Evolutionary conservation across 2,113 vertebrate genomes (phyloP).

Genomic region (Globicephala melas): DNA sequence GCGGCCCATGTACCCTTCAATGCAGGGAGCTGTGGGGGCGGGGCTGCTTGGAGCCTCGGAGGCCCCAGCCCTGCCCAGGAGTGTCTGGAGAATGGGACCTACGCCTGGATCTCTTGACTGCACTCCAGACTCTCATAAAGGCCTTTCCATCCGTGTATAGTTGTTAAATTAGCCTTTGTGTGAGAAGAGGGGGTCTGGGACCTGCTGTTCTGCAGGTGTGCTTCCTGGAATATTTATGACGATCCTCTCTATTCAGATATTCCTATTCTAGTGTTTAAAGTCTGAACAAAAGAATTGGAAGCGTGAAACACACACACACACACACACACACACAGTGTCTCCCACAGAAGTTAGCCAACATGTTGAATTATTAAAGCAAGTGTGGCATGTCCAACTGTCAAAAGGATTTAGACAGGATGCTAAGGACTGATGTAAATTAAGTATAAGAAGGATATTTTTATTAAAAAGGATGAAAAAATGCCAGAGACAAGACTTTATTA

Average conservation of each 20-base stretch:
- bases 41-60: too few species aligned
- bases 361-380: neutral
- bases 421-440: neutral
- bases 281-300: neutral
- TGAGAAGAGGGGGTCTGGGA: neutral
- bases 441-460: neutral
- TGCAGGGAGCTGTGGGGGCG: too few species aligned
- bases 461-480: neutral
- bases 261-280: neutral
- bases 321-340: neutral
- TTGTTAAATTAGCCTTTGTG: neutral
- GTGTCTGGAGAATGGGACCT: too few species aligned
- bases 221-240: neutral
- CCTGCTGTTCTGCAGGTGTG: neutral
- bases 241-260: neutral
- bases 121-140: neutral
- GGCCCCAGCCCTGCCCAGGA: too few species aligned
- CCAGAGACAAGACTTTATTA: neutral
- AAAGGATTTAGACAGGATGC: neutral
- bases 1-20: too few species aligned
- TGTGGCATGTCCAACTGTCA: too few species aligned
- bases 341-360: neutral
- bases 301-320: neutral
- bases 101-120: fast-evolving
- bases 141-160: neutral